phyloP scores from a whole-genome alignment of 2,797 vertebrate genomes.

The Triplophysa bombifrons region DNA sequence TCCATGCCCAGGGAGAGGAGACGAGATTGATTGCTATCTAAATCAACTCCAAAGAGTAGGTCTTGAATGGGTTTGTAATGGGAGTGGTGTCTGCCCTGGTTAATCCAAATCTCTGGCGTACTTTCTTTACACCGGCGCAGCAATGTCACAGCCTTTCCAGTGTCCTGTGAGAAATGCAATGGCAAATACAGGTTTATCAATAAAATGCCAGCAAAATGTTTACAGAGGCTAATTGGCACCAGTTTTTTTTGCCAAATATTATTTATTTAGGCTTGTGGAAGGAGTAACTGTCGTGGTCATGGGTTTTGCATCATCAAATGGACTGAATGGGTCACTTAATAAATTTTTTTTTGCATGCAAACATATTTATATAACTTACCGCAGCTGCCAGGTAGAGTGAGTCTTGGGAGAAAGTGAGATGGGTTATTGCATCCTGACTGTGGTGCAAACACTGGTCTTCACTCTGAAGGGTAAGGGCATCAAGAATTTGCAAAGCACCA shows the following conservation, averaged over 20 bases:
- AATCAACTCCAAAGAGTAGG: slow-evolving; percentile 87
- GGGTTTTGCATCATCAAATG: background rate
- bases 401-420: slow-evolving; percentile 88
- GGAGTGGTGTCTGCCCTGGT: slow-evolving; percentile 82
- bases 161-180: slow-evolving; percentile 74
- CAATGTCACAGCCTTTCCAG: slow-evolving; percentile 80
- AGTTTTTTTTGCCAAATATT: too few relatives aligned
- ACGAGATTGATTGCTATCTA: slow-evolving; percentile 79
- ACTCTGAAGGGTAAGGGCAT: slow-evolving; percentile 79
- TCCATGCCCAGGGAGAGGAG: slow-evolving; percentile 91
- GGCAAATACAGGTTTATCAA: background rate
- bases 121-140: slow-evolving; percentile 66
- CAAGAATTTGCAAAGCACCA: slow-evolving; percentile 84
- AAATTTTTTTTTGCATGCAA: background rate
- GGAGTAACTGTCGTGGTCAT: background rate
- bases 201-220: background rate
- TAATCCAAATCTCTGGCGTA: slow-evolving; percentile 73
- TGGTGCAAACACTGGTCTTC: slow-evolving; percentile 77
- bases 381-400: slow-evolving; percentile 89
- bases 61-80: slow-evolving; percentile 87
- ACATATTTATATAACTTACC: slow-evolving; percentile 72
- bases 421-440: slow-evolving; percentile 78
- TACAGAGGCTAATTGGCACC: too few relatives aligned
- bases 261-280: background rate
- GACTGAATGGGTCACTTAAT: background rate